Conservation (phyloP, 2,888 invertebrate species). For the Eutolmus rufibarbis region DNA sequence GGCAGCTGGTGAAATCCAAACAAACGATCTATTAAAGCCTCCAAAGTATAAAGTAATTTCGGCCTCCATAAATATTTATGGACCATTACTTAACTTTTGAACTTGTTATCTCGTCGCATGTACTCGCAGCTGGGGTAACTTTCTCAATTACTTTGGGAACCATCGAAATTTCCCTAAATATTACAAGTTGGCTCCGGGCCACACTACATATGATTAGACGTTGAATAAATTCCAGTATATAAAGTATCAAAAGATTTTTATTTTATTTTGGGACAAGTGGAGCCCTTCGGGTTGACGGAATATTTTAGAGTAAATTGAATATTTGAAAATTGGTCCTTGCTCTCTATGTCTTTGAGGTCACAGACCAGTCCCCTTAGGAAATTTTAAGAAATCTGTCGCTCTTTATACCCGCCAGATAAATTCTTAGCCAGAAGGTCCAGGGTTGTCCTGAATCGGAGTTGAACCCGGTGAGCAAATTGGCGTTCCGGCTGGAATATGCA, state of each 20-base stretch:
- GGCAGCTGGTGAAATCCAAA: neutral
- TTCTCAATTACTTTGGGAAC: conserved; percentile 14
- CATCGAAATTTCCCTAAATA: conserved; percentile 19
- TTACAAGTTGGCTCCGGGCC: neutral
- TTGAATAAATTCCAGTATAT: neutral
- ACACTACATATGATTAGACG: neutral
- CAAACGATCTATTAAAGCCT: conserved; percentile 21
- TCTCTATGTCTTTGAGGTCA: neutral
- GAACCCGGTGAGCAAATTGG: neutral
- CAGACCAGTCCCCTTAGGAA: neutral
- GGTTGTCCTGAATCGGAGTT: neutral
- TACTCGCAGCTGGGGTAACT: conserved; percentile 12
- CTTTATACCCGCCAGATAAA: neutral
- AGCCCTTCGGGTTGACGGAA: neutral
- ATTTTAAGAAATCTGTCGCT: neutral
- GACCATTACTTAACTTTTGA: conserved; percentile 40
- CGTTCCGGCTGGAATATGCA: neutral
- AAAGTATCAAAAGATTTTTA: neutral
- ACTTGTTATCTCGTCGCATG: conserved; percentile 32
- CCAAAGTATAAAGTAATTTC: conserved; percentile 36
- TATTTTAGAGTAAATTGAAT: neutral
- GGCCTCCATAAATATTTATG: conserved; percentile 37
- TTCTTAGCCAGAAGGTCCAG: neutral
- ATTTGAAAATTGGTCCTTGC: neutral
- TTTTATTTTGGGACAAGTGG: neutral